These are phyloP conservation scores for Chionodraco myersi DNA, from an alignment of 2,113 vertebrate genomes.

Conservation along the genomic window DNA sequence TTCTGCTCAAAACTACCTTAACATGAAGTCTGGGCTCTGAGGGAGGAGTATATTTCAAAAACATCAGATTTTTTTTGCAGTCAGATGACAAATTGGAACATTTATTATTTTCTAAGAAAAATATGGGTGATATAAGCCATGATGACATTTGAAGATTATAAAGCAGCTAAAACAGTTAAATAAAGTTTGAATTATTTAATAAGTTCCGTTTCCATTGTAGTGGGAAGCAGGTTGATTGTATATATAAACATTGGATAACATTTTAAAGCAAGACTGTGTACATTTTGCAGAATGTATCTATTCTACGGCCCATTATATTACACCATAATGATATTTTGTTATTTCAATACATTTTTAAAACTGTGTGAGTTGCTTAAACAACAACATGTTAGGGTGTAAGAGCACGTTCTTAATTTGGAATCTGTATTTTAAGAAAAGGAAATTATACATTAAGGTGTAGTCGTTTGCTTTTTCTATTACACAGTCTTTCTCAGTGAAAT, in stretches of 20 bases:
- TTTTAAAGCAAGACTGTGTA: neutral
- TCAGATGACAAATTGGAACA: neutral
- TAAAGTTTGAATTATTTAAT: neutral
- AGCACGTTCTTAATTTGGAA: neutral
- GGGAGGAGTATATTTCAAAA: neutral
- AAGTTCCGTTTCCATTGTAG: neutral
- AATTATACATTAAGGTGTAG: neutral
- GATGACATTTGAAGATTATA: neutral
- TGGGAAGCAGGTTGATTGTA: neutral
- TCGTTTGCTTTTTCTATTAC: neutral
- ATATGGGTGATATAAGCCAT: neutral
- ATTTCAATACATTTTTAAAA: neutral
- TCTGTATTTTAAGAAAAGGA: neutral
- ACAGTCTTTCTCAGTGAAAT: neutral
- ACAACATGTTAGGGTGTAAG: neutral
- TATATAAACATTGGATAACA: neutral
- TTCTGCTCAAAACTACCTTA: slow-evolving; percentile 9
- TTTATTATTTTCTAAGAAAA: neutral
- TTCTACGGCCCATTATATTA: neutral
- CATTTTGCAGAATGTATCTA: neutral
- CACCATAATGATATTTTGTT: neutral
- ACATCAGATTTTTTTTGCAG: neutral
- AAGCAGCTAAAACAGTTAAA: neutral
- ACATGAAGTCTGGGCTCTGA: neutral
- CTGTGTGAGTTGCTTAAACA: neutral